These are phyloP conservation scores for Cephalopterus ornatus DNA, from an alignment of 2,113 vertebrate species.

Conservation along the genomic window DNA sequence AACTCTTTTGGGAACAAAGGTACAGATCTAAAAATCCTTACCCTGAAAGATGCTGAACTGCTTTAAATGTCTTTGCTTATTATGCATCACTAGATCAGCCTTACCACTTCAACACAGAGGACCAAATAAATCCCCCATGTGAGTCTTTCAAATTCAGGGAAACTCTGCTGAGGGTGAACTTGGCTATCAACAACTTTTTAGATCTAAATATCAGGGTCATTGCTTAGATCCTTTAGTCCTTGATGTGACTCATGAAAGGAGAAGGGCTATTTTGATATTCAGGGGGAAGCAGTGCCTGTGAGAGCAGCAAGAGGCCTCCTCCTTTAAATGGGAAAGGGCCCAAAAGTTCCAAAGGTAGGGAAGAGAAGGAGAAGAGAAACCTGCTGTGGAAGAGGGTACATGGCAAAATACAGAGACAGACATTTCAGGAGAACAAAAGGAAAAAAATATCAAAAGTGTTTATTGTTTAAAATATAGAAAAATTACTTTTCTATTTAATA, in stretches of 20 bases:
- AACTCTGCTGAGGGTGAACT: neutral
- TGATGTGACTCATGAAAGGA: conserved; percentile 20
- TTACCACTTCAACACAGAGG: neutral
- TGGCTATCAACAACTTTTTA: conserved; percentile 17
- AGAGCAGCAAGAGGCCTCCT: neutral
- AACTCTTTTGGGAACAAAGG: conserved; percentile 46
- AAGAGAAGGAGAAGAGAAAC: neutral
- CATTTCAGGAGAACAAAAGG: neutral
- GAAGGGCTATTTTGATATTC: conserved; percentile 9
- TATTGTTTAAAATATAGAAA: neutral
- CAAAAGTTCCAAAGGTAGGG: neutral
- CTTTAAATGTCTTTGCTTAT: conserved; percentile 29
- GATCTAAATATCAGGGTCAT: conserved; percentile 23
- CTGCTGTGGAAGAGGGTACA: neutral
- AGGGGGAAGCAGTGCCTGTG: neutral
- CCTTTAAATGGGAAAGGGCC: neutral
- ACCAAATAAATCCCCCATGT: neutral
- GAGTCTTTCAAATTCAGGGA: neutral
- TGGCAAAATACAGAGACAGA: neutral
- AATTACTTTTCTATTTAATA: neutral
- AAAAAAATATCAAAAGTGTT: neutral
- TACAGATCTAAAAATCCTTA: conserved; percentile 37
- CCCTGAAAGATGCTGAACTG: neutral
- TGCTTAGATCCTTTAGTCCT: conserved; percentile 19
- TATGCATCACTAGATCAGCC: neutral